Percentiles rank a stretch among this genome's conserved stretches.
Evolutionary conservation across 1,140 invertebrate species (phyloP).

Genomic region (Ptiloglossa arizonensis): DNA sequence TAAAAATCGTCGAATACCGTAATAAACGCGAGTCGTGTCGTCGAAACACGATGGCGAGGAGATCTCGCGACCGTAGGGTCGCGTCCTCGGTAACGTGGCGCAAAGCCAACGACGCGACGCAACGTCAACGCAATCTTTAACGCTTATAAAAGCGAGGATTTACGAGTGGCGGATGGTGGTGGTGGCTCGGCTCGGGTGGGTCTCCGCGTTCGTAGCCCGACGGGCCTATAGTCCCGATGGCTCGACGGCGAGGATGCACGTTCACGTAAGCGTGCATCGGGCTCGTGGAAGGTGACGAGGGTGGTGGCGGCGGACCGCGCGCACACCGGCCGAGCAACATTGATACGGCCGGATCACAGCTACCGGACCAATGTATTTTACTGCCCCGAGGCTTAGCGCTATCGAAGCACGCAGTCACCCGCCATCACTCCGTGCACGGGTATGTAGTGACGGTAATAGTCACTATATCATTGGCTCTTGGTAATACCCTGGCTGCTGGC

Average conservation of each 20-base stretch:
- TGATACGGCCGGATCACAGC: slow-evolving; percentile 81
- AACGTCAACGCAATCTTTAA: too few species aligned
- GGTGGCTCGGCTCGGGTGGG: too few species aligned
- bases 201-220: too few species aligned
- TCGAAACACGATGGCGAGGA: too few species aligned
- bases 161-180: neutral
- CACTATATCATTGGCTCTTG: slow-evolving; percentile 82
- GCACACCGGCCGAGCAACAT: slow-evolving; percentile 79
- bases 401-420: slow-evolving; percentile 82
- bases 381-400: slow-evolving; percentile 81
- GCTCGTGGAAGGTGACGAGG: slow-evolving; percentile 37
- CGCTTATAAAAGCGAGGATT: neutral
- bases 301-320: slow-evolving; percentile 61
- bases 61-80: too few species aligned
- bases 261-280: slow-evolving; percentile 16
- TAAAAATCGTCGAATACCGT: too few species aligned
- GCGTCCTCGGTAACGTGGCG: too few species aligned
- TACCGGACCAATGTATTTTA: slow-evolving; percentile 81
- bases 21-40: too few species aligned
- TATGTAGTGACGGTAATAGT: slow-evolving; percentile 82
- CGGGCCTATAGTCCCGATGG: slow-evolving; percentile 36
- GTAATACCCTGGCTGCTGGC: slow-evolving; percentile 78
- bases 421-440: slow-evolving; percentile 80
- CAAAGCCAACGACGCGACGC: too few species aligned
- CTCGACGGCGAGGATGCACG: slow-evolving; percentile 23